Conservation (phyloP, 2,888 invertebrate species). For the Lochmaea capreae region DNA sequence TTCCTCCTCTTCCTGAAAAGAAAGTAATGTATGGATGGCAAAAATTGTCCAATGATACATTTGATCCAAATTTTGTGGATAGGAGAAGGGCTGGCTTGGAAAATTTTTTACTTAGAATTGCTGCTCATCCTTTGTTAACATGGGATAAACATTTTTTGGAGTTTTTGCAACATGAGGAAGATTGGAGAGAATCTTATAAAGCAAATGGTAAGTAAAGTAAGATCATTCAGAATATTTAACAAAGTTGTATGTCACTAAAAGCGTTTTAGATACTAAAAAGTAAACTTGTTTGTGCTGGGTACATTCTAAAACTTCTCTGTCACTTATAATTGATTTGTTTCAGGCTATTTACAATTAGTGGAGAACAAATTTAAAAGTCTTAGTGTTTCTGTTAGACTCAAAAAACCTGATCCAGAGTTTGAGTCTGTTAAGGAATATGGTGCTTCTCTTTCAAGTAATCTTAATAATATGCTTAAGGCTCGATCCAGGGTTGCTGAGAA, state of each 20-base stretch:
- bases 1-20: constrained; percentile 87
- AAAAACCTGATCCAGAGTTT: constrained; percentile 79
- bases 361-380: constrained; percentile 83
- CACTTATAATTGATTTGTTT: too few relatives aligned
- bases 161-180: constrained; percentile 82
- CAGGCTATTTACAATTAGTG: constrained; percentile 79
- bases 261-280: too few relatives aligned
- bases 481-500: constrained; percentile 80
- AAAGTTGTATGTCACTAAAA: too few relatives aligned
- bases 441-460: constrained; percentile 74
- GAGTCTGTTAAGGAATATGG: constrained; percentile 82
- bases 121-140: constrained; percentile 79
- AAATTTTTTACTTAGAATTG: constrained; percentile 81
- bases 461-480: constrained; percentile 71
- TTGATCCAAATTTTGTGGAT: constrained; percentile 87
- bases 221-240: not conserved
- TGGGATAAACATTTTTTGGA: constrained; percentile 81
- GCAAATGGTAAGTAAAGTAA: constrained; percentile 71
- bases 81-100: constrained; percentile 84
- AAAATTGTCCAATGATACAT: constrained; percentile 80
- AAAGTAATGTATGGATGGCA: constrained; percentile 82
- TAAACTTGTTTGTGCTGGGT: too few relatives aligned
- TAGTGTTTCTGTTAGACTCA: constrained; percentile 79
- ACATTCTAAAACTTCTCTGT: too few relatives aligned
- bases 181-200: constrained; percentile 82